Evolutionary conservation across 2,113 vertebrate species (phyloP).

Genomic region (Corythoichthys haematopterus): DNA sequence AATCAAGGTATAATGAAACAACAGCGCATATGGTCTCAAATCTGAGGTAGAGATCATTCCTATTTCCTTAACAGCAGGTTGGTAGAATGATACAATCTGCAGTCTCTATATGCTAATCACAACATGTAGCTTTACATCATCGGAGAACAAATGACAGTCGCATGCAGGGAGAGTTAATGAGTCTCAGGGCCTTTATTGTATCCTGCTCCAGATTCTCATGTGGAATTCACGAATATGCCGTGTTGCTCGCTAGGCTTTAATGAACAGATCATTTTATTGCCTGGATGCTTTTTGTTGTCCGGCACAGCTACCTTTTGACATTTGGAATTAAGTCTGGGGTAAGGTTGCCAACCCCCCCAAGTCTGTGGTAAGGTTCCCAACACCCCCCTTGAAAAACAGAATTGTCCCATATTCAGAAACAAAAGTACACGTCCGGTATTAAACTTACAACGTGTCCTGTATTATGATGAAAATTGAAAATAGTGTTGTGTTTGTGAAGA

Average conservation of each 20-base stretch:
- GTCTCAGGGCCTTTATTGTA: not conserved
- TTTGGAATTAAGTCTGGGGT: not conserved
- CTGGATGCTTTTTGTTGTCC: not conserved
- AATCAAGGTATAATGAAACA: not conserved
- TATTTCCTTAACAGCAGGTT: not conserved
- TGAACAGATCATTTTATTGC: not conserved
- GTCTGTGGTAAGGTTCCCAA: too few species aligned
- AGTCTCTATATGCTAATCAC: not conserved
- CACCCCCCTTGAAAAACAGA: too few species aligned
- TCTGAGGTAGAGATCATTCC: not conserved
- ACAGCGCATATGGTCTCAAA: not conserved
- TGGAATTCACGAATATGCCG: not conserved
- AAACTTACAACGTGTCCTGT: too few species aligned
- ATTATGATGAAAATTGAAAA: too few species aligned
- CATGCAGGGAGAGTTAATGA: conserved; percentile 5
- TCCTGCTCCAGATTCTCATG: not conserved
- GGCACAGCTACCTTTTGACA: not conserved
- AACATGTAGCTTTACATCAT: not conserved
- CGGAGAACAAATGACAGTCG: not conserved
- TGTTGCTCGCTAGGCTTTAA: not conserved
- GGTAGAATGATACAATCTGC: not conserved
- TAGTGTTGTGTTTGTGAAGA: too few species aligned
- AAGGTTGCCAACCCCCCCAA: too few species aligned
- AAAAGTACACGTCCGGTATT: too few species aligned
- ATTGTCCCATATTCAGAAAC: too few species aligned